A percentile compares a stretch with the other conserved stretches of the same genome.
These are phyloP conservation scores for Uloborus diversus DNA, from an alignment of 1,140 invertebrate species.

Conservation along the genomic window DNA sequence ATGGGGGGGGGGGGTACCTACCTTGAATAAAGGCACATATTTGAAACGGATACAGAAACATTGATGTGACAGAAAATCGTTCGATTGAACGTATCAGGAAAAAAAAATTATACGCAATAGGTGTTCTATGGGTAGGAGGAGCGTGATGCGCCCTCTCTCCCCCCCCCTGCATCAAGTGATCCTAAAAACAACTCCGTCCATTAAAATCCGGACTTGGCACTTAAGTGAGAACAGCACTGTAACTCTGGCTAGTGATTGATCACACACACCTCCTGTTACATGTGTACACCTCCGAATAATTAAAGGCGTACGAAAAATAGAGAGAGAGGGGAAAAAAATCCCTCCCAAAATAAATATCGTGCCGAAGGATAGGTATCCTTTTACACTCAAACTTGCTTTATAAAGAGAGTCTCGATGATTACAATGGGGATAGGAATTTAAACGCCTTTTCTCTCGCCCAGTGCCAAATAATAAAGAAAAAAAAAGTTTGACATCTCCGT, in stretches of 20 bases:
- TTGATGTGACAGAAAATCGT: too few relatives aligned
- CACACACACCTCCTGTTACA: constrained; percentile 31
- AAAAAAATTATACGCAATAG: too few relatives aligned
- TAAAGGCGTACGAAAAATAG: constrained; percentile 15
- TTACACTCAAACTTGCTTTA: constrained; percentile 45
- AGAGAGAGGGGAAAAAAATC: constrained; percentile 5
- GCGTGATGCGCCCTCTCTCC: too few relatives aligned
- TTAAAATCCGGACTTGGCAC: neutral
- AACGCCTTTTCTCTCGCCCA: constrained; percentile 19
- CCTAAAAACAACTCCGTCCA: neutral
- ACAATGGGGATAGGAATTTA: constrained; percentile 54
- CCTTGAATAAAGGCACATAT: too few relatives aligned
- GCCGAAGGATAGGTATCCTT: constrained; percentile 17
- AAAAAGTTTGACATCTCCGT: constrained; percentile 50
- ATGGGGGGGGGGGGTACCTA: too few relatives aligned
- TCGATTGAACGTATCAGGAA: too few relatives aligned
- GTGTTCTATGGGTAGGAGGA: too few relatives aligned
- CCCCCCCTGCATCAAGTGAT: too few relatives aligned
- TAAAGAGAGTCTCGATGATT: constrained; percentile 43
- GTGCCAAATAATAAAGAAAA: neutral
- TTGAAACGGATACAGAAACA: too few relatives aligned
- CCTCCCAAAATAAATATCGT: constrained; percentile 36
- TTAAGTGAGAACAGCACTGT: neutral
- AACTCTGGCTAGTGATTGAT: constrained; percentile 48
- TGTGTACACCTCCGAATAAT: constrained; percentile 48